Base-by-base conservation (phyloP, 2,113 vertebrate species). In the Brienomyrus brachyistius region DNA sequence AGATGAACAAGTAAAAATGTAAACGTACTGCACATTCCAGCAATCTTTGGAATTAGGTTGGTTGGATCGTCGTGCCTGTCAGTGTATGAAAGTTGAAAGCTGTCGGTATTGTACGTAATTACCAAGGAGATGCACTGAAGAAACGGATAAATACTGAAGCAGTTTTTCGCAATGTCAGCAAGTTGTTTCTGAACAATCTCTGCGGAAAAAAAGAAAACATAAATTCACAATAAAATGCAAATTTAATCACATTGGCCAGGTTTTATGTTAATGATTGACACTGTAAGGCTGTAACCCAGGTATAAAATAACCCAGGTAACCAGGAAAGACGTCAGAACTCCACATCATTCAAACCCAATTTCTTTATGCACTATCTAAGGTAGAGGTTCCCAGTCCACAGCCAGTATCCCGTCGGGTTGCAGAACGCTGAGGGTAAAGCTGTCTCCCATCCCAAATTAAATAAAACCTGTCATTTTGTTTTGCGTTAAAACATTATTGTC, bases 51-150 rank as follows among this genome's bases (percentile, higher is more conserved):
- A 66, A 66, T 4, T 31, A 70, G 62, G 47, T 15, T 8, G 50
- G 19, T 56, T 17, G 15, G 51, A 7, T 87, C 4, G 0, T 54
- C 56, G 85, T 52, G 27, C 6, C 15, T 7, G 31, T 52, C 5
- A 21, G 5, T 52, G 21, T 86, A 3, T 23, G 21, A 86, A 86
- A 52, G 82, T 23, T 48, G 23, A 9, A 48, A 51, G 10, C 35
- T 77, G 31, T 47, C 0, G n/a, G 2, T 31, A 74, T 88, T 74
- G 27, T 31, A 45, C 19, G 35, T 50, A 83, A 51, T 91, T 91
- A 93, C 91, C 89, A 0, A 66, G 5, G 90, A 87, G 51, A 92
- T 74, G 27, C 56, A 88, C 27, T 56, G 91, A 52, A 93, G 91
- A 48, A 31, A 59, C 15, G 86, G 91, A 40, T 91, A 93, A 27